Conservation (phyloP, 2,797 vertebrate species). For the Emys orbicularis region DNA sequence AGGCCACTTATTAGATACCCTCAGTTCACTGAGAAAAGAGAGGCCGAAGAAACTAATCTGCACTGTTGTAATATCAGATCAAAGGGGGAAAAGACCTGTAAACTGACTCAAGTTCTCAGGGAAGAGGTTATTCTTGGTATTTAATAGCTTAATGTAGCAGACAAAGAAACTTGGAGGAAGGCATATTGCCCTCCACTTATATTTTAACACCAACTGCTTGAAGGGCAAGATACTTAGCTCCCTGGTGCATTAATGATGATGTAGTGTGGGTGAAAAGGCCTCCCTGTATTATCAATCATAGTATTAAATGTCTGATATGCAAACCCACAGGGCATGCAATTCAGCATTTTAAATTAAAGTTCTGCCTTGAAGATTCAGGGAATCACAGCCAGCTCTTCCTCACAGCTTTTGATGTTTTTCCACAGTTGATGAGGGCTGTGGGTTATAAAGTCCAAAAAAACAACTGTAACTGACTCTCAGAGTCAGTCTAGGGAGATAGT, state of each 20-base stretch:
- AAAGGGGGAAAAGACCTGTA: background rate
- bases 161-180: background rate
- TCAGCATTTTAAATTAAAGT: conserved; percentile 54
- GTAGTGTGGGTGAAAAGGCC: background rate
- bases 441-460: background rate
- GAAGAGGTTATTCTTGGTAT: background rate
- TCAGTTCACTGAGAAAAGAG: background rate
- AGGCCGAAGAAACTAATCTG: background rate
- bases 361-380: conserved; percentile 29
- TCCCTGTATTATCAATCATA: conserved; percentile 33
- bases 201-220: background rate
- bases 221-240: conserved; percentile 21
- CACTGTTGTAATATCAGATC: background rate
- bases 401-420: conserved; percentile 26
- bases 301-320: conserved; percentile 43
- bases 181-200: background rate
- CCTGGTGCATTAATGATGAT: conserved; percentile 1
- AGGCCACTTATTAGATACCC: background rate
- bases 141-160: background rate
- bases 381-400: conserved; percentile 15
- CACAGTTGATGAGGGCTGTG: background rate
- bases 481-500: background rate
- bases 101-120: background rate
- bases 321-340: background rate
- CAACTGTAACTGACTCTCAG: background rate